Base-by-base conservation (phyloP, 2,113 vertebrate genomes). In the Trogon surrucura region DNA sequence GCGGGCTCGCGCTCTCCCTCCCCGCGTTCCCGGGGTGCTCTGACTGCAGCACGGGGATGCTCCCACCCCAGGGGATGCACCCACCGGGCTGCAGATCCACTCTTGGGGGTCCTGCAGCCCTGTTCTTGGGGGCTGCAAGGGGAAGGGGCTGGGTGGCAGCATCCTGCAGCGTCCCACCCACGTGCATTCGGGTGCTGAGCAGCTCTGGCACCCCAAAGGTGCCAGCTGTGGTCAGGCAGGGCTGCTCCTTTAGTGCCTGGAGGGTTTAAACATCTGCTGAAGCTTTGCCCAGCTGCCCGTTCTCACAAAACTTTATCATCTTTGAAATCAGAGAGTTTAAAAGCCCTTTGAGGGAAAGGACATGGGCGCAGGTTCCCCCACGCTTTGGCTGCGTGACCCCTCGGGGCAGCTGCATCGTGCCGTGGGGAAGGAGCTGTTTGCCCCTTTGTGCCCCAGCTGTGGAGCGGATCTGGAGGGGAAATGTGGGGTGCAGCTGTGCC, bases 311-410 rank as follows among this genome's bases (percentile, higher is more conserved):
- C 41, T 11, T 74, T 18, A 2, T 78, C 36, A 23, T 23, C 41
- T 80, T 32, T 36, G 53, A 74, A 74, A 56, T 21, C 1, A 0
- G 6, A n/a, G 82, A 13, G 34, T 80, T 74, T 67, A 34, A 61
- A 75, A 62, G 60, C 60, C 25, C 0, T 60, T 61, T 16, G 47
- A 61, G 27, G 48, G 62, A 10, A 36, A 41, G 69, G 34, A 61
- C 25, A 10, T 0, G 4, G 47, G 16, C 3, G 9, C 30, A 2
- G 0, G 6, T 56, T 64, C 5, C 38, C 36, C n/a, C 7, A 1
- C 0, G 1, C 1, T 3, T 16, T 4, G 50, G 32, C 32, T 75
- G 38, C 3, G 3, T 34, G 30, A n/a, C 19, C 51, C 34, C 23
- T 8, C 41, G 11, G 41, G 41, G 41, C 41, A 11, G 41, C 6